Conservation (phyloP, 2,113 vertebrate species). For the Prionailurus bengalensis region DNA sequence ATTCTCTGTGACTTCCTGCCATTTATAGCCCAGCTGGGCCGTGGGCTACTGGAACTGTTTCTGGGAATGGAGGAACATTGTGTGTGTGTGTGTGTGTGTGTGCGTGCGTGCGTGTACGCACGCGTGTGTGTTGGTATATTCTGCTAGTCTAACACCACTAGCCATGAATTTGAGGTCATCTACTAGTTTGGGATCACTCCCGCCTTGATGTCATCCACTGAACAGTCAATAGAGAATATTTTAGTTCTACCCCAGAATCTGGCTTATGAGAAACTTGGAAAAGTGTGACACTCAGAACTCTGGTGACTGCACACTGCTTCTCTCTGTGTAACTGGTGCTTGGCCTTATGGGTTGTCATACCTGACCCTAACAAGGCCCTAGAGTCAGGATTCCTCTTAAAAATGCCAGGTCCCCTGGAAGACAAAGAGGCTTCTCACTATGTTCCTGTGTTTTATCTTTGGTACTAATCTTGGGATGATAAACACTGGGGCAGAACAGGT, state of each 20-base stretch:
- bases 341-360: neutral
- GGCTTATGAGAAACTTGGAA: neutral
- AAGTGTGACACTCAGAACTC: neutral
- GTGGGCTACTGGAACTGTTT: neutral
- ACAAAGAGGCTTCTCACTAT: neutral
- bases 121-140: neutral
- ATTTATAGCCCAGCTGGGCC: neutral
- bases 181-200: neutral
- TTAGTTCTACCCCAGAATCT: neutral
- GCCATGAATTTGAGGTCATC: neutral
- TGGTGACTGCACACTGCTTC: neutral
- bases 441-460: neutral
- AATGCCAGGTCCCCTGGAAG: neutral
- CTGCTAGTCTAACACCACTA: neutral
- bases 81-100: neutral
- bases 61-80: neutral
- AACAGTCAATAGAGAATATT: neutral
- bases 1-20: neutral
- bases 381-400: neutral
- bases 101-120: rapidly evolving
- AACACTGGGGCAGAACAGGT: too few relatives aligned
- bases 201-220: neutral
- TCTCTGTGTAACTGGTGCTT: neutral
- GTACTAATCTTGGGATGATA: neutral
- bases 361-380: neutral